These are phyloP conservation scores for Hydropsyche tenuis DNA, from an alignment of 1,140 invertebrate species.

Conservation along the genomic window DNA sequence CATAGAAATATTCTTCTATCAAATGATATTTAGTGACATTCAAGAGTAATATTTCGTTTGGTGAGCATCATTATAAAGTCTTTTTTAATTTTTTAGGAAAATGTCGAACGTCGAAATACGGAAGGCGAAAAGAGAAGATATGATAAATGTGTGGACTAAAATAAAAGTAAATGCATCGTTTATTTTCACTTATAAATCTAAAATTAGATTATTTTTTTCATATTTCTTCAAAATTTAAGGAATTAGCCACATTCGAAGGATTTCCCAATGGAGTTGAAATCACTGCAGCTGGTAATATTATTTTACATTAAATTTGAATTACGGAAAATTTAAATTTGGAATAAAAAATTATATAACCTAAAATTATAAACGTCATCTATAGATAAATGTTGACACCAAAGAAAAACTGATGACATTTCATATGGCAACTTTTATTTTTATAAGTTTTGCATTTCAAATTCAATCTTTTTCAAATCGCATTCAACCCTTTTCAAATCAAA, in stretches of 20 bases:
- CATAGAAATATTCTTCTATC: no score
- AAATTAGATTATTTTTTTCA: background rate
- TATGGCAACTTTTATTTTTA: no score
- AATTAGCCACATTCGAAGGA: conserved; percentile 45
- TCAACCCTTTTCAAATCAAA: no score
- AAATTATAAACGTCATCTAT: no score
- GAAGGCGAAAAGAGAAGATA: conserved; percentile 2
- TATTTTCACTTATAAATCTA: background rate
- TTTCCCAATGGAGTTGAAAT: conserved; percentile 40
- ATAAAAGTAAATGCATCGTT: background rate
- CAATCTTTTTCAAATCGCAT: background rate
- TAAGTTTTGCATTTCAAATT: no score
- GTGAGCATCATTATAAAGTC: no score
- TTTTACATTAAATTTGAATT: background rate
- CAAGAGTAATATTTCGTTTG: no score
- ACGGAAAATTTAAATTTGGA: no score
- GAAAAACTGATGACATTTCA: no score
- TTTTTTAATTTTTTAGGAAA: background rate
- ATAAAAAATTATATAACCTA: no score
- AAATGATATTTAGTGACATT: no score
- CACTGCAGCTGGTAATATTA: conserved; percentile 31
- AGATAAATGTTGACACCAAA: no score
- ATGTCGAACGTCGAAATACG: background rate
- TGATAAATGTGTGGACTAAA: conserved; percentile 13
- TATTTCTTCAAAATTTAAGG: conserved; percentile 26